Percentiles rank a stretch among this genome's conserved stretches.
Conservation (phyloP, 2,797 vertebrate species). For the Synaphobranchus kaupii region DNA sequence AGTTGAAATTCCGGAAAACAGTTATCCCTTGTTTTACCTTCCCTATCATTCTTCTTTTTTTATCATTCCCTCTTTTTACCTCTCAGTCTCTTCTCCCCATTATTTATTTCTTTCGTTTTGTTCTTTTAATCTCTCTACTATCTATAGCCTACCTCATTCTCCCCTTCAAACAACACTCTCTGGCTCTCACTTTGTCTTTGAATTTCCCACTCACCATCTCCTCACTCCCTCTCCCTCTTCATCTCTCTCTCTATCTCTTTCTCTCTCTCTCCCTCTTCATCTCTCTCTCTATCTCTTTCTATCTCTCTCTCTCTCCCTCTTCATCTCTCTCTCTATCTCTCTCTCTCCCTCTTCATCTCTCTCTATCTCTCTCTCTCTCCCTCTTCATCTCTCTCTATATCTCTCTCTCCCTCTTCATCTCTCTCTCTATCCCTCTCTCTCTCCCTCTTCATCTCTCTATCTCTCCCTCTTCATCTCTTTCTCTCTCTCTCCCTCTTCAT, state of each 20-base stretch:
- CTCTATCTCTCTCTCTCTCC: not conserved
- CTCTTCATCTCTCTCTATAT: too few species aligned
- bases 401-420: not conserved
- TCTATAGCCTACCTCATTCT: not conserved
- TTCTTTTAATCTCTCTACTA: not conserved
- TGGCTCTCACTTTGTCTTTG: not conserved
- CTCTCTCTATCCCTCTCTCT: too few species aligned
- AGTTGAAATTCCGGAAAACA: not conserved
- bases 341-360: slow-evolving; percentile 15
- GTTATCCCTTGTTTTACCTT: not conserved
- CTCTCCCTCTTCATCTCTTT: too few species aligned
- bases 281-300: too few species aligned
- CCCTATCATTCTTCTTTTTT: not conserved
- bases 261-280: not conserved
- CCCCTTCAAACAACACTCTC: not conserved
- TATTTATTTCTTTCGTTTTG: not conserved
- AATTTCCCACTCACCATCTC: not conserved
- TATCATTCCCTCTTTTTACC: not conserved
- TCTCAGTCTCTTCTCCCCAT: not conserved
- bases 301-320: not conserved
- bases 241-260: not conserved
- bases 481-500: not conserved
- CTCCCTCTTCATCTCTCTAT: not conserved
- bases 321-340: not conserved
- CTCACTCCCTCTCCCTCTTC: not conserved